Evolutionary conservation across 1,140 invertebrate genomes (phyloP), one percentile per base, ranked within the genome.

Genomic region (Ladona fulva): DNA sequence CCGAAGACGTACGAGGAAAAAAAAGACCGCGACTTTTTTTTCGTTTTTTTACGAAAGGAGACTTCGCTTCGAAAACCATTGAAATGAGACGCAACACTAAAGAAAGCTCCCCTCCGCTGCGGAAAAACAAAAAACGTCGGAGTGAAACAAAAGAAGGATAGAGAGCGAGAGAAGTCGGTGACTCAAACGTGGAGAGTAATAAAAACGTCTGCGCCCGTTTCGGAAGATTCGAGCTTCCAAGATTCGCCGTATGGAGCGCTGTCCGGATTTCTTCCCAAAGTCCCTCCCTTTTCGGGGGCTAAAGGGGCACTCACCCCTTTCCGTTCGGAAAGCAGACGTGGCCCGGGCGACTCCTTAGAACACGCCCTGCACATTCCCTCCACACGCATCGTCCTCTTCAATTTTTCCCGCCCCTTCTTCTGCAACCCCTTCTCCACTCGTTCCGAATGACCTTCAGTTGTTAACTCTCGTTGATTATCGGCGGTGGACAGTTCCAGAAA

Each of bases 181-280:
- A 66, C n/a, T 66, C 52, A 66, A 66, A 66, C 52, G 52, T 12
- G n/a, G 52, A 66, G 52, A 66, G 52, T 66, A 66, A 19, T 66
- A 66, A 66, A 66, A 66, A 66, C 52, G 52, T 66, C 52, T 66
- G 52, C 52, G 52, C n/a, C 52, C 52, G 52, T 66, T 37, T 37
- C 52, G 52, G n/a, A 19, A 22, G 14, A 16, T 66, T 12, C 16
- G 52, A 66, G 52, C n/a, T 66, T 66, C 52, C 52, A 66, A 12
- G 52, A 66, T 66, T 22, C 52, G 52, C 52, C 52, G 52, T 66
- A 66, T 66, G 52, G 52, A 66, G 52, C 52, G 52, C 52, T 22
- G n/a, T 3, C 52, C 52, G n/a, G n/a, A 16, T 22, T 66, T 22
- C 52, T 66, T 22, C 52, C 52, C 52, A 66, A 19, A 16, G 16